Evolutionary conservation across 1,140 invertebrate species (phyloP).

Genomic region (Drosophila leontia): DNA sequence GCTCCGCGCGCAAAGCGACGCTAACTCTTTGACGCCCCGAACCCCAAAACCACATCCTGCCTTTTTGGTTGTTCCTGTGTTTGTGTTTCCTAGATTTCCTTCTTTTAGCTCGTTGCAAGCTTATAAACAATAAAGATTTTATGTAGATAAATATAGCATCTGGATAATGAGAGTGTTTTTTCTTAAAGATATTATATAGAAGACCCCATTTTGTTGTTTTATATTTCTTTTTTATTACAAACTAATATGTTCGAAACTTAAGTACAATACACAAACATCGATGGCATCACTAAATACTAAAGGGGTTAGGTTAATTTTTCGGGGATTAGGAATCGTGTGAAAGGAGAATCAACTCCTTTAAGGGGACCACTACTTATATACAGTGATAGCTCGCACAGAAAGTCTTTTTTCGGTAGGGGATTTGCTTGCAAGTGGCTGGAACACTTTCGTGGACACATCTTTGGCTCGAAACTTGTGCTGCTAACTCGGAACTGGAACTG

Average conservation of each 20-base stretch:
- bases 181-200: background rate
- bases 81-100: conserved; percentile 1
- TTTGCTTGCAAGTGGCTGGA: conserved; percentile 29
- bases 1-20: conserved; percentile 20
- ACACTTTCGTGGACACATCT: conserved; percentile 72
- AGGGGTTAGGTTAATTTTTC: conserved; percentile 11
- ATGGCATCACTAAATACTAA: conserved; percentile 70
- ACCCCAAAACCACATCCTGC: conserved; percentile 22
- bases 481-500: conserved; percentile 24
- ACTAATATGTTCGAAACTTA: conserved; percentile 64
- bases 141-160: conserved; percentile 15
- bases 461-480: conserved; percentile 63
- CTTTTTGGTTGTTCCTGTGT: conserved; percentile 32
- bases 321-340: conserved; percentile 11
- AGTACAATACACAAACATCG: conserved; percentile 73
- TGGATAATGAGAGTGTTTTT: background rate
- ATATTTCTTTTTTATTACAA: conserved; percentile 47
- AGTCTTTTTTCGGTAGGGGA: conserved; percentile 39
- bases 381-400: conserved; percentile 54
- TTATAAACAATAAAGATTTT: conserved; percentile 30
- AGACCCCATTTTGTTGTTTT: conserved; percentile 12
- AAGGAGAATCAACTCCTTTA: conserved; percentile 10
- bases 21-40: background rate
- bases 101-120: conserved; percentile 7
- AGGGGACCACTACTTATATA: conserved; percentile 46